Evolutionary conservation across 2,888 invertebrate genomes (phyloP).

Genomic region (Plagodis dolabraria): DNA sequence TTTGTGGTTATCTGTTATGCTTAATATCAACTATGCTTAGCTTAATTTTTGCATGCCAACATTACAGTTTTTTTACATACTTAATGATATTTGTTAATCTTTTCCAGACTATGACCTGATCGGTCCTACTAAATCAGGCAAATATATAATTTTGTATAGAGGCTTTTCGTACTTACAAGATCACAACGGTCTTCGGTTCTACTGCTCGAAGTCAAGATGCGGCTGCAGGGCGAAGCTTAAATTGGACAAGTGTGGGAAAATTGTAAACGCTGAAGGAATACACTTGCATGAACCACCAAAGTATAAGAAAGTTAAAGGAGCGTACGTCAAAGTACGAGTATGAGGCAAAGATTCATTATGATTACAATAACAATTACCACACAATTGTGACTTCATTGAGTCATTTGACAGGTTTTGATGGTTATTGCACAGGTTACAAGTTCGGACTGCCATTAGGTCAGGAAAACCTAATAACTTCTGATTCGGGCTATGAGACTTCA

Average conservation of each 20-base stretch:
- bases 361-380: too few species aligned
- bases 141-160: slow-evolving; percentile 11
- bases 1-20: too few species aligned
- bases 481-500: too few species aligned
- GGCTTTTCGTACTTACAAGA: slow-evolving; percentile 16
- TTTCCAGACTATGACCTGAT: slow-evolving; percentile 16
- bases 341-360: too few species aligned
- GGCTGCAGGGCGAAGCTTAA: slow-evolving; percentile 20
- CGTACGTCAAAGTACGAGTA: not conserved
- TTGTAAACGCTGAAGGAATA: not conserved
- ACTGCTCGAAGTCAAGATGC: slow-evolving; percentile 13
- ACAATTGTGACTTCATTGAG: too few species aligned
- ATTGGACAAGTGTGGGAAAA: slow-evolving; percentile 2
- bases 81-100: not conserved
- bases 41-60: too few species aligned
- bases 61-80: too few species aligned
- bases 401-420: too few species aligned
- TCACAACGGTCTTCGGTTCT: slow-evolving; percentile 3
- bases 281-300: slow-evolving; percentile 3
- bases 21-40: too few species aligned
- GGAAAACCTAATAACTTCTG: too few species aligned
- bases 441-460: too few species aligned
- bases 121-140: slow-evolving; percentile 13
- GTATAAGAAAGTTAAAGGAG: slow-evolving; percentile 1
- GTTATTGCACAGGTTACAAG: too few species aligned